Evolutionary conservation across 2,888 invertebrate genomes (phyloP).

Genomic region (Drosophila niveifrons): DNA sequence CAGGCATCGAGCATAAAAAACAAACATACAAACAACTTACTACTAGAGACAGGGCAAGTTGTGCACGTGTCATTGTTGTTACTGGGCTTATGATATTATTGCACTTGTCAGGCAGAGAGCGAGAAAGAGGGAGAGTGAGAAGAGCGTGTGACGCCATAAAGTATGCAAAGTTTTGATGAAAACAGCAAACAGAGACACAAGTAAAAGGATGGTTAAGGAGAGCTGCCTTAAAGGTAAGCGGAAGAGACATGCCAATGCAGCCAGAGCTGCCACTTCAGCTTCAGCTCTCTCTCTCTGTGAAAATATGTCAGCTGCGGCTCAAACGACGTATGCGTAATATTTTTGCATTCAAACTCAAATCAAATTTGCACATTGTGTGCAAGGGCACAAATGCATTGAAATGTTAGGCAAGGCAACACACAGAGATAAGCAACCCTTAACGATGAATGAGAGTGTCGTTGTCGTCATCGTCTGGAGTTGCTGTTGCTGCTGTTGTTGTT

Average conservation of each 20-base stretch:
- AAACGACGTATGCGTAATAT: constrained; percentile 70
- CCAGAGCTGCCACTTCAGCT: constrained; percentile 3
- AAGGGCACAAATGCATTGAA: constrained; percentile 67
- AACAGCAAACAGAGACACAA: constrained; percentile 65
- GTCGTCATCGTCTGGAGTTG: constrained; percentile 17
- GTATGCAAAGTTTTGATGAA: constrained; percentile 81
- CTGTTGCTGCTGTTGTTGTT: not conserved
- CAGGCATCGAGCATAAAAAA: constrained; percentile 21
- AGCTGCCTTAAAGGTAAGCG: constrained; percentile 9
- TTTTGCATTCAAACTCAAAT: constrained; percentile 59
- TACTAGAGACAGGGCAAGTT: constrained; percentile 37
- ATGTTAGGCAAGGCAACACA: constrained; percentile 62
- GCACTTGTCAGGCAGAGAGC: constrained; percentile 65
- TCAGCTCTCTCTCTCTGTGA: constrained; percentile 14
- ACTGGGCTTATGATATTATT: constrained; percentile 76
- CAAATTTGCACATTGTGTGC: constrained; percentile 71
- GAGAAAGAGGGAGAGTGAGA: not conserved
- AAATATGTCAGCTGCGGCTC: constrained; percentile 70
- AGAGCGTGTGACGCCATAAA: constrained; percentile 53
- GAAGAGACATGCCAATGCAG: constrained; percentile 60
- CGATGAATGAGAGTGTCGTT: constrained; percentile 41
- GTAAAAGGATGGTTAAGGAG: constrained; percentile 13
- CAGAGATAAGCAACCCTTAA: constrained; percentile 53
- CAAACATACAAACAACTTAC: constrained; percentile 9
- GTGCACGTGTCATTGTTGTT: constrained; percentile 51